A percentile compares a stretch with the other conserved stretches of the same genome.
Evolutionary conservation across 2,888 invertebrate genomes (phyloP).

Genomic region (Chloroclystis v-ata): DNA sequence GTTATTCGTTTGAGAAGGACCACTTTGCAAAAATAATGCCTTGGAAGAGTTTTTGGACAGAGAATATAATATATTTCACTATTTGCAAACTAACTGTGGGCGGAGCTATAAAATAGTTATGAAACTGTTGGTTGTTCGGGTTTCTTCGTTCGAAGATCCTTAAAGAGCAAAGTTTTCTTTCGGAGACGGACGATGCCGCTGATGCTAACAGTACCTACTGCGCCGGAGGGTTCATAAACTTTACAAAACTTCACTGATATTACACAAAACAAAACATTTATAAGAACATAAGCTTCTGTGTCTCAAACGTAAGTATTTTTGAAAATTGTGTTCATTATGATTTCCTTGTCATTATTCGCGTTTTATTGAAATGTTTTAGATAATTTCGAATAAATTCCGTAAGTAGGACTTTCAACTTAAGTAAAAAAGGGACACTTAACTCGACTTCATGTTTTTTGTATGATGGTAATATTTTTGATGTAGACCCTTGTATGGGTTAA

Average conservation of each 20-base stretch:
- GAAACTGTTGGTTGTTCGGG: conserved; percentile 36
- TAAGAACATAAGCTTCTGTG: conserved; percentile 1
- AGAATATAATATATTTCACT: conserved; percentile 6
- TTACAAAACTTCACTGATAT: conserved; percentile 43
- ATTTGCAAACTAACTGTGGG: conserved; percentile 13
- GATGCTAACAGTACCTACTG: conserved; percentile 58
- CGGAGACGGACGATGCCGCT: conserved; percentile 37
- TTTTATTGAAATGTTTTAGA: too few species aligned
- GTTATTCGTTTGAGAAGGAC: conserved; percentile 35
- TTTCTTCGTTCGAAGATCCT: conserved; percentile 39
- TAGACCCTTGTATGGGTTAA: too few species aligned
- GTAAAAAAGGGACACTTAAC: too few species aligned
- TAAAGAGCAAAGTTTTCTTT: conserved; percentile 57
- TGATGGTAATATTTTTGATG: too few species aligned
- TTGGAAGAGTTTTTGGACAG: conserved; percentile 13
- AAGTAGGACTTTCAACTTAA: too few species aligned
- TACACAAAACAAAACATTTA: conserved; percentile 39
- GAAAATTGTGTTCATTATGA: neutral
- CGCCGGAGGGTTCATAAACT: conserved; percentile 53
- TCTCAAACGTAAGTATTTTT: neutral
- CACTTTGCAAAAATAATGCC: conserved; percentile 19
- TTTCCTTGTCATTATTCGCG: neutral
- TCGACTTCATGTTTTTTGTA: too few species aligned
- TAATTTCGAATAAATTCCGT: too few species aligned
- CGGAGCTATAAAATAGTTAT: conserved; percentile 31